These are phyloP conservation scores for Cheirogaleus medius DNA, from an alignment of 2,113 vertebrate species.

Conservation along the genomic window DNA sequence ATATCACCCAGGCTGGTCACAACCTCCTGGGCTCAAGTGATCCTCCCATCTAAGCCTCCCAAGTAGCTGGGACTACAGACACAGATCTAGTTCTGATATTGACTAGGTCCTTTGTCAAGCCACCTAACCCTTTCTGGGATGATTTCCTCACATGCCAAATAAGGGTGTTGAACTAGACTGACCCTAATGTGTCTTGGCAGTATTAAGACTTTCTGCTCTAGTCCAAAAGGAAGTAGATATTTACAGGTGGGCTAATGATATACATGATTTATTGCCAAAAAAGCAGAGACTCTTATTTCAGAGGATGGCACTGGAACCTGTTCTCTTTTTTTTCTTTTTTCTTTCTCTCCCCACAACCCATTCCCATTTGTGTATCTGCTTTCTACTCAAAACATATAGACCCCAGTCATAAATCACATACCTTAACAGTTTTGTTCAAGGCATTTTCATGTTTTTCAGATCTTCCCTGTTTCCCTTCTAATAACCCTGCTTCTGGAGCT, in stretches of 20 bases:
- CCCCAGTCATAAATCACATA: conserved; percentile 64
- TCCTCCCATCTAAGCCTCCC: no score
- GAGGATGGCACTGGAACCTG: neutral
- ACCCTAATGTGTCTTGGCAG: neutral
- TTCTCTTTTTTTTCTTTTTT: neutral
- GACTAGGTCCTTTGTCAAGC: neutral
- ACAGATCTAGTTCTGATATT: neutral
- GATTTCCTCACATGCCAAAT: neutral
- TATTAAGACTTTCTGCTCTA: neutral
- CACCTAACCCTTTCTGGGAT: neutral
- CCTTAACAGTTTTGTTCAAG: conserved; percentile 61
- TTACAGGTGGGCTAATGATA: neutral
- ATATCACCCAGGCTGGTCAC: no score
- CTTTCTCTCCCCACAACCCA: neutral
- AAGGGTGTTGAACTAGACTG: neutral
- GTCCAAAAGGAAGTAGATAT: neutral
- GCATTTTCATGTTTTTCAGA: conserved; percentile 67
- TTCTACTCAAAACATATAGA: conserved; percentile 26
- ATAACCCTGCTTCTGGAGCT: conserved; percentile 59
- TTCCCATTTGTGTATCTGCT: conserved; percentile 54
- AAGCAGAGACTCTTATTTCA: neutral
- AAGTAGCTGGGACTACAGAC: no score
- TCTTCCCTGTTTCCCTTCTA: conserved; percentile 60
- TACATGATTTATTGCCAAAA: neutral
- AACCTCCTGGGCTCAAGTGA: no score